Evolutionary conservation across 2,888 invertebrate genomes (phyloP).

Genomic region (Orthosia gothica): DNA sequence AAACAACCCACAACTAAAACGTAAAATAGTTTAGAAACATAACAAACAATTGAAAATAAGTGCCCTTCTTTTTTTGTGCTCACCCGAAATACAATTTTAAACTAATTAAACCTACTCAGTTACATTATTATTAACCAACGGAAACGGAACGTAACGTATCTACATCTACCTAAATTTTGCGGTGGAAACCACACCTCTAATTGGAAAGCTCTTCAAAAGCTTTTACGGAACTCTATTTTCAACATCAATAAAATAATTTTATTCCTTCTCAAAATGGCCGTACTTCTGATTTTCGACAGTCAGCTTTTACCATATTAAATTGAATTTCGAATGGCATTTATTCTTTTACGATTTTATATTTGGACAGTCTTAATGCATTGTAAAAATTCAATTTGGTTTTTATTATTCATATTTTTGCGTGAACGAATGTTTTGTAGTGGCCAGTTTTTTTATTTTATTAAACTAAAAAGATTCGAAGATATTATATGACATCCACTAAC

Average conservation of each 20-base stretch:
- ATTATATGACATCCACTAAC: too few species aligned
- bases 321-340: conserved; percentile 43
- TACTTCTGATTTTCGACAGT: conserved; percentile 20
- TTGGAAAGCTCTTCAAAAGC: conserved; percentile 37
- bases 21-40: too few species aligned
- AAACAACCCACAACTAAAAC: too few species aligned
- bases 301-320: conserved; percentile 40
- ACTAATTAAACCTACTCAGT: conserved; percentile 13
- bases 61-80: too few species aligned
- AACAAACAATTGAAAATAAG: too few species aligned
- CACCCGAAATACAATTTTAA: neutral
- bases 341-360: conserved; percentile 20
- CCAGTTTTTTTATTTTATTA: too few species aligned
- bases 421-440: neutral
- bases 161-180: neutral
- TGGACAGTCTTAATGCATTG: conserved; percentile 24
- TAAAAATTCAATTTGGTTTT: conserved; percentile 35
- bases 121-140: conserved; percentile 9
- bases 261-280: conserved; percentile 19
- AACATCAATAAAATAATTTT: conserved; percentile 21
- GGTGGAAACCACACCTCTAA: conserved; percentile 31
- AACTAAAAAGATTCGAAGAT: too few species aligned
- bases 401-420: neutral
- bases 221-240: conserved; percentile 35
- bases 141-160: conserved; percentile 5